Percentiles rank a stretch among this genome's conserved stretches.
phyloP scores from a whole-genome alignment of 1,140 invertebrate species.

The Bombus consobrinus region DNA sequence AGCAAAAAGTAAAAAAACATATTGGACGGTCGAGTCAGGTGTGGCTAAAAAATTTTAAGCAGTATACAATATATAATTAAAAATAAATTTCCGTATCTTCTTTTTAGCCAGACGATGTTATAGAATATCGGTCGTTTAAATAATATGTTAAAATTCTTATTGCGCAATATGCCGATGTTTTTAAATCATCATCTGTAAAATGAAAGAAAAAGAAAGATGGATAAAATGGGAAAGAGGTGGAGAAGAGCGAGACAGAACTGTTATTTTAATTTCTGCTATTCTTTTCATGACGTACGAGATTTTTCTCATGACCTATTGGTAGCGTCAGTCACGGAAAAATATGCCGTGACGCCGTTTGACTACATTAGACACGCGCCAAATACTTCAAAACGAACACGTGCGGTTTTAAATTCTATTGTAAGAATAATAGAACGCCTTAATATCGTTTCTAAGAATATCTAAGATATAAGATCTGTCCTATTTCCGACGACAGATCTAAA shows the following conservation, averaged over 20 bases:
- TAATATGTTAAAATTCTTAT: slow-evolving; percentile 2
- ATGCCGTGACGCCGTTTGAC: slow-evolving; percentile 13
- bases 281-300: slow-evolving; percentile 6
- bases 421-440: slow-evolving; percentile 21
- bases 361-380: slow-evolving; percentile 7
- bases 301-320: slow-evolving; percentile 17
- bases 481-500: not conserved
- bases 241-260: not conserved
- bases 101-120: not conserved
- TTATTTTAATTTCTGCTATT: slow-evolving; percentile 22
- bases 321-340: slow-evolving; percentile 16
- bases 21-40: not conserved
- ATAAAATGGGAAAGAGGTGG: not conserved
- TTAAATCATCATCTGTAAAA: not conserved
- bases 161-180: not conserved
- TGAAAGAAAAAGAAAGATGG: not conserved
- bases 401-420: slow-evolving; percentile 12
- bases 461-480: not conserved
- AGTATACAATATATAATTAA: slow-evolving; percentile 8
- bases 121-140: not conserved
- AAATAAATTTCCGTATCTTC: slow-evolving; percentile 25
- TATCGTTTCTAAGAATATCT: not conserved
- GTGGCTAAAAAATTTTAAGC: not conserved
- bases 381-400: slow-evolving; percentile 2
- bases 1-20: not conserved